Conservation (phyloP, 2,797 vertebrate species). For the Lepidocolaptes lacrymiger region DNA sequence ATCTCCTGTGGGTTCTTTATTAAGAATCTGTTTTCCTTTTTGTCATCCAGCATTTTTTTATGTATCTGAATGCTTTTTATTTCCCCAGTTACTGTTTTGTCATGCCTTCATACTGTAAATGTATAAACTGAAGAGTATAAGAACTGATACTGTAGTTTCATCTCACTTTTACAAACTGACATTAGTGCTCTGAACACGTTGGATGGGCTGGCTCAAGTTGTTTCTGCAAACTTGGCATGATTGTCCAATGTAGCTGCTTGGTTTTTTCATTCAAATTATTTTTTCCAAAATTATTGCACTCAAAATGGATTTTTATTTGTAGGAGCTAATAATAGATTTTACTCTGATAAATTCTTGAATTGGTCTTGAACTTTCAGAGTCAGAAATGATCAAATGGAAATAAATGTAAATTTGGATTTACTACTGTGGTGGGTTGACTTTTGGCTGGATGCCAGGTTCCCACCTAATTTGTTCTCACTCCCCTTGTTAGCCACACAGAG, state of each 20-base stretch:
- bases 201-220: not conserved
- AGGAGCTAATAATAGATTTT: not conserved
- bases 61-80: not conserved
- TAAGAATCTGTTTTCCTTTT: not conserved
- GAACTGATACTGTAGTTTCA: not conserved
- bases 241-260: not conserved
- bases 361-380: not conserved
- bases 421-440: not conserved
- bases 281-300: not conserved
- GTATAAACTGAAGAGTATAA: not conserved
- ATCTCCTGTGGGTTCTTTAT: not conserved
- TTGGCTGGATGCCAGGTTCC: not conserved
- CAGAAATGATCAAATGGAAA: not conserved
- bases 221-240: not conserved
- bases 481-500: not conserved
- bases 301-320: not conserved
- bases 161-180: not conserved
- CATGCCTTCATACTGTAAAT: not conserved
- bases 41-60: not conserved
- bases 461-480: not conserved
- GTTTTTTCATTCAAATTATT: not conserved
- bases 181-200: not conserved
- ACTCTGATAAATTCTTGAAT: not conserved
- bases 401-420: not conserved
- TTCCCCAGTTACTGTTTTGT: not conserved